A percentile compares a stretch with the other conserved stretches of the same genome.
Conservation (phyloP, 2,888 invertebrate genomes). For the Lomographa bimaculata region DNA sequence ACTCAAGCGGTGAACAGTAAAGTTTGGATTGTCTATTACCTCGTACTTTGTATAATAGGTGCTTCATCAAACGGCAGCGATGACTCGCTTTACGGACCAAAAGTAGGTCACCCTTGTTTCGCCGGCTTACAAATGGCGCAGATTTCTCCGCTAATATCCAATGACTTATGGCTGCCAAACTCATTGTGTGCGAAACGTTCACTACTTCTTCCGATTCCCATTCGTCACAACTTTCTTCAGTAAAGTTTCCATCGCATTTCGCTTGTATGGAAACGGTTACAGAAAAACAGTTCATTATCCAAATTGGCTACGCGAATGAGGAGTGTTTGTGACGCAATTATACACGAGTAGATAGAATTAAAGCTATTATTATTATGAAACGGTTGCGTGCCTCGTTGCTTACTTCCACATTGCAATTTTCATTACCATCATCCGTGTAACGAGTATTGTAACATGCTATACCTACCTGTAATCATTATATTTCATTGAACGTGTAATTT, state of each 20-base stretch:
- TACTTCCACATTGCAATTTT: conserved; percentile 36
- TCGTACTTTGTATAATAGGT: conserved; percentile 16
- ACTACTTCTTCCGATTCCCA: conserved; percentile 16
- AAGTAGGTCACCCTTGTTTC: conserved; percentile 68
- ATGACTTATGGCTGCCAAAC: conserved; percentile 47
- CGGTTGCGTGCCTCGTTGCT: conserved; percentile 37
- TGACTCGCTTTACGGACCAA: conserved; percentile 48
- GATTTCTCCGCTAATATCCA: conserved; percentile 53
- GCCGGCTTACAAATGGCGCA: conserved; percentile 51
- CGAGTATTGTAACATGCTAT: conserved; percentile 19
- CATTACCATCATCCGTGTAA: conserved; percentile 36
- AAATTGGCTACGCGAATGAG: conserved; percentile 24
- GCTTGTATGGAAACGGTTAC: conserved; percentile 9
- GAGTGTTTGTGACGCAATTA: conserved; percentile 28
- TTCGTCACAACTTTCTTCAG: background rate
- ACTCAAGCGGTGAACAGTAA: too few relatives aligned
- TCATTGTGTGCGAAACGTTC: conserved; percentile 40
- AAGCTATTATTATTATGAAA: conserved; percentile 35
- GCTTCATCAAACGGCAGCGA: conserved; percentile 22
- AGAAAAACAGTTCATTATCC: conserved; percentile 28
- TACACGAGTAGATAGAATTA: conserved; percentile 8
- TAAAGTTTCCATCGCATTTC: conserved; percentile 15
- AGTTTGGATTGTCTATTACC: too few relatives aligned
- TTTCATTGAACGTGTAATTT: conserved; percentile 8
- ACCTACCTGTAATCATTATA: background rate